Evolutionary conservation across 2,888 invertebrate genomes (phyloP), one percentile per base, ranked within the genome.

Genomic region (Cantharis lateralis): DNA sequence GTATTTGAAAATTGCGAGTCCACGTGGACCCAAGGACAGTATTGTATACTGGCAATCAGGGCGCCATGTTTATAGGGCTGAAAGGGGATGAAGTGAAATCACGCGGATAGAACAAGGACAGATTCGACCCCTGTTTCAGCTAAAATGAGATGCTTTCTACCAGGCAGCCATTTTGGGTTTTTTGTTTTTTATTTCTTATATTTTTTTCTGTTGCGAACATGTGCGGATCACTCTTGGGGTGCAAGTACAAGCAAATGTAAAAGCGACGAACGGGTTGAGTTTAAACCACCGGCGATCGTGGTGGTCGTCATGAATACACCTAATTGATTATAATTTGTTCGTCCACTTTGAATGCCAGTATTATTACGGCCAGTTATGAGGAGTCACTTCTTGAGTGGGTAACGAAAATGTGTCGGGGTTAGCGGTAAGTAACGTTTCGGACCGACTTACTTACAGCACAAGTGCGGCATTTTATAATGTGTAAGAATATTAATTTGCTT

Each of bases 81-180:
- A 88, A 88, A 88, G 87, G 88, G 88, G 88, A 86, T 86, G 88
- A 86, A 87, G 88, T 87, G 87, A 88, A 88, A 88, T 88, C 87
- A 87, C 87, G 87, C 87, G 87, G 86, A 88, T 87, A 88, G 87
- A 86, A 88, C 87, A 88, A 88, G 88, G 88, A 88, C 87, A 84
- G 87, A 86, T 86, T 86, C 88, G 86, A 87, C 87, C 87, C 88
- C 87, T 87, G 88, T 87, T 88, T 87, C 87, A 87, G 86, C 88
- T 88, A 88, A 88, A 88, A 88, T 88, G 88, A 88, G 88, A 88
- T 88, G 88, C 88, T 88, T 88, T 88, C 88, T 88, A 88, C 89
- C 86, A 91, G 92, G 92, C 92, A 91, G 92, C 92, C 92, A 92
- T 92, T 92, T 92, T 92, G 92, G 92, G 92, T 92, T 92, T 77